Percentiles rank a stretch among this genome's conserved stretches.
Conservation (phyloP, 2,797 vertebrate genomes). For the Adrianichthys oophorus region DNA sequence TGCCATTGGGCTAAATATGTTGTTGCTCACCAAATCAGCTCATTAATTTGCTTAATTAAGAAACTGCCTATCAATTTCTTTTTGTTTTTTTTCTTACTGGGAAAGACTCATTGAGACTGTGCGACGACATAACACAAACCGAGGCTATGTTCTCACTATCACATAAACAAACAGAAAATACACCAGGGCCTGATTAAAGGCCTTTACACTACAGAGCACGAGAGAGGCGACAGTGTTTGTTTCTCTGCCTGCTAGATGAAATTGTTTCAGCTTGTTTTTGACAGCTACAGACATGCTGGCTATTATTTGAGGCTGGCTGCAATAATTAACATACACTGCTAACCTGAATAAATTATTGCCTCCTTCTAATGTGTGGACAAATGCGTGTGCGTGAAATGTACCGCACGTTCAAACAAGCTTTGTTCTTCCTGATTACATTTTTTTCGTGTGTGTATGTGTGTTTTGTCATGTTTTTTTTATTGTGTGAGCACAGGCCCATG, state of each 20-base stretch:
- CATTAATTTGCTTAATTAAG: constrained; percentile 85
- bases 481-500: constrained; percentile 19
- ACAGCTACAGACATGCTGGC: constrained; percentile 71
- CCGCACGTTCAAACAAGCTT: constrained; percentile 57
- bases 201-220: constrained; percentile 62
- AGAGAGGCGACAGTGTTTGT: constrained; percentile 59
- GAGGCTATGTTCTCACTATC: constrained; percentile 72
- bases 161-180: constrained; percentile 81
- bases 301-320: constrained; percentile 66
- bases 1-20: constrained; percentile 65
- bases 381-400: constrained; percentile 10
- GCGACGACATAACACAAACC: constrained; percentile 69
- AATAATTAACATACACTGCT: constrained; percentile 80
- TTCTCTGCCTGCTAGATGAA: constrained; percentile 69
- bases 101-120: constrained; percentile 61
- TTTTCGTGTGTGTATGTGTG: constrained; percentile 32
- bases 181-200: constrained; percentile 81
- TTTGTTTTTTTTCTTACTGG: constrained; percentile 22
- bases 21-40: constrained; percentile 77
- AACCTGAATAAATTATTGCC: constrained; percentile 77
- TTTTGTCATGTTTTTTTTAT: constrained; percentile 44
- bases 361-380: constrained; percentile 28
- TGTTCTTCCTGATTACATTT: constrained; percentile 69
- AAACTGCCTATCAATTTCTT: constrained; percentile 78
- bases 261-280: constrained; percentile 81